These are phyloP conservation scores for human (Homo sapiens) DNA, from an alignment of 2,113 vertebrate species.

Conservation along the genomic window DNA sequence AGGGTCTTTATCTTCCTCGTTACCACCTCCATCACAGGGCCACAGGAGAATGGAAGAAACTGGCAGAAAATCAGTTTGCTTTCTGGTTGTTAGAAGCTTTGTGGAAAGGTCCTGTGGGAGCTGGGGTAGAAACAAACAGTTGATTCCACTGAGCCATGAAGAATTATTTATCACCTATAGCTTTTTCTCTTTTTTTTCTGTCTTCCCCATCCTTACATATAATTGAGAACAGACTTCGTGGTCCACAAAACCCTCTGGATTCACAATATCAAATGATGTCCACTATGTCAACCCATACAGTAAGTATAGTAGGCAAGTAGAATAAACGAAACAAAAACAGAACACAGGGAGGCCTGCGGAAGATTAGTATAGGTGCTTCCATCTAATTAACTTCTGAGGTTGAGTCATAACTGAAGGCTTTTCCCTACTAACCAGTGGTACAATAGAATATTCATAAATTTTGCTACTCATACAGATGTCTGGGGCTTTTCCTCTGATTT, in stretches of 20 bases:
- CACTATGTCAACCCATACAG: not conserved
- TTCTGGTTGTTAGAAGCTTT: slow-evolving; percentile 53
- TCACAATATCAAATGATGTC: not conserved
- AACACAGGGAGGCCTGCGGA: not conserved
- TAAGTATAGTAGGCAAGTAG: not conserved
- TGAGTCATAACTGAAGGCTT: slow-evolving; percentile 4
- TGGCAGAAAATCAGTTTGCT: slow-evolving; percentile 47
- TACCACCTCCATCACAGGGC: slow-evolving; percentile 3
- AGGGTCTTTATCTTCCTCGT: slow-evolving; percentile 51
- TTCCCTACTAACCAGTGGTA: not conserved
- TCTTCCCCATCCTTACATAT: not conserved
- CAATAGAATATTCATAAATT: slow-evolving; percentile 12
- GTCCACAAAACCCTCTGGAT: not conserved
- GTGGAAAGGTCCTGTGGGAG: not conserved
- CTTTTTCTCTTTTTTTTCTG: not conserved
- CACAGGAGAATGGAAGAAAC: slow-evolving; percentile 42
- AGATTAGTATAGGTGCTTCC: not conserved
- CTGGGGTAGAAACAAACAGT: slow-evolving; percentile 3
- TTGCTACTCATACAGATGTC: slow-evolving; percentile 7
- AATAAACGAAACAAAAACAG: not conserved
- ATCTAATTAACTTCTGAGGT: not conserved
- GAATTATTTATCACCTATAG: not conserved
- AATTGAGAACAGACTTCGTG: not conserved
- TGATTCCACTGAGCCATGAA: not conserved
- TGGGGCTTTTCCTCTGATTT: not conserved